Base-by-base conservation (phyloP, 2,113 vertebrate genomes). In the Cromileptes altivelis region DNA sequence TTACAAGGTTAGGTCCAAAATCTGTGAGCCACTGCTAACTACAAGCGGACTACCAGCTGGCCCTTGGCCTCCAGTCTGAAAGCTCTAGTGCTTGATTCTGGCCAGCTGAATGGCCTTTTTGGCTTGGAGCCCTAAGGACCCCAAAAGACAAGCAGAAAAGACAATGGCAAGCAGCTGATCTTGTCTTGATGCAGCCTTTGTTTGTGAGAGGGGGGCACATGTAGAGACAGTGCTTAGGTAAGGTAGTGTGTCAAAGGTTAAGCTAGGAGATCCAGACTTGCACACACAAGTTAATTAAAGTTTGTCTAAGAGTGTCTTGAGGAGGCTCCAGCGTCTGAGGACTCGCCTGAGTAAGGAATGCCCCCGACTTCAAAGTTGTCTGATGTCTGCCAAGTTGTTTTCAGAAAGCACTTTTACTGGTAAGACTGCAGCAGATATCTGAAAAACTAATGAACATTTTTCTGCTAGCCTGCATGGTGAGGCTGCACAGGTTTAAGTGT, bases 261-360 rank as follows among this genome's bases (percentile, higher is more conserved):
- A 94, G 90, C 92, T 86, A 78, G 80, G 82, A 92, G 90, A 91
- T 85, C 78, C 89, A 88, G 88, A 89, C 86, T 69, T 87, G 90
- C 89, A 84, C 90, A 92, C 89, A 93, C 84, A 82, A 94, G 84
- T 94, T 94, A 94, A 94, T 94, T 93, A 94, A 93, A 94, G 92
- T 94, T 93, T 91, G 93, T 93, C 83, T 88, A 92, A 91, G 92
- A 89, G 87, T 87, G 85, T 91, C 80, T 91, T 1, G 60, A 92
- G 87, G 78, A 92, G 88, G 80, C 70, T 80, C 75, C 18, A 15
- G 80, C 68, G 78, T 90, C 87, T 76, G 78, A 89, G 60, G 69
- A 67, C 78, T 76, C 1, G 83, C 53, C 87, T 75, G 81, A 90
- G 86, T 87, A 84, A 86, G 87, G 89, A 93, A 93, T 93, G 91